These are phyloP conservation scores for Malurus leucopterus DNA, from an alignment of 2,797 vertebrate genomes.

Conservation along the genomic window DNA sequence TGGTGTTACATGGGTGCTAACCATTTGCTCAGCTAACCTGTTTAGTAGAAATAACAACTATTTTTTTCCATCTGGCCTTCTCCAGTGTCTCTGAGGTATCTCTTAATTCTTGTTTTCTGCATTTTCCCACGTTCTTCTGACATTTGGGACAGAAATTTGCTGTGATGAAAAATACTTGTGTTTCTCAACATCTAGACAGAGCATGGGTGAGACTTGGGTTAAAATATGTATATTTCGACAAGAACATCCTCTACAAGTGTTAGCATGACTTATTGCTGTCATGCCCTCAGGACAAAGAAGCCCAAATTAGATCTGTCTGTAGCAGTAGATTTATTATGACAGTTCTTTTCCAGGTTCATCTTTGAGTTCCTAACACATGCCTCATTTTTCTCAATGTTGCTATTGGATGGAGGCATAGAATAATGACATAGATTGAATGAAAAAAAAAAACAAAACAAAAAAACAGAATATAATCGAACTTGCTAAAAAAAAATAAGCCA, in stretches of 20 bases:
- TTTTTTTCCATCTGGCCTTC: background rate
- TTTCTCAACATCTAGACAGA: slow-evolving; percentile 7
- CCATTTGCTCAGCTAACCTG: background rate
- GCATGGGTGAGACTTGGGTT: background rate
- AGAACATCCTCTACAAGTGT: slow-evolving; percentile 2
- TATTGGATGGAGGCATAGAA: background rate
- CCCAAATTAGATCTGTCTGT: background rate
- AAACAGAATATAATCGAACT: background rate
- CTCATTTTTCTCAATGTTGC: background rate
- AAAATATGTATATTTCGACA: background rate
- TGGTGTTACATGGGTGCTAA: background rate
- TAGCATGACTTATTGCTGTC: background rate
- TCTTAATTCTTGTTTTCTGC: background rate
- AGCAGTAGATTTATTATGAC: background rate
- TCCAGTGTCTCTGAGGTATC: background rate
- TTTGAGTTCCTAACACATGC: background rate
- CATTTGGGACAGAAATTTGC: background rate
- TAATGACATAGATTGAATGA: background rate
- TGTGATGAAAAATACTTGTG: background rate
- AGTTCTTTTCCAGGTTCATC: background rate
- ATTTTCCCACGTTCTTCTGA: background rate
- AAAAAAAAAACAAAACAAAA: background rate
- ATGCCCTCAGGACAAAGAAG: background rate
- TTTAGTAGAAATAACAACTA: background rate
- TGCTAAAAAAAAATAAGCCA: background rate